Conservation (phyloP, 2,888 invertebrate genomes). For the Smittia aterrima region DNA sequence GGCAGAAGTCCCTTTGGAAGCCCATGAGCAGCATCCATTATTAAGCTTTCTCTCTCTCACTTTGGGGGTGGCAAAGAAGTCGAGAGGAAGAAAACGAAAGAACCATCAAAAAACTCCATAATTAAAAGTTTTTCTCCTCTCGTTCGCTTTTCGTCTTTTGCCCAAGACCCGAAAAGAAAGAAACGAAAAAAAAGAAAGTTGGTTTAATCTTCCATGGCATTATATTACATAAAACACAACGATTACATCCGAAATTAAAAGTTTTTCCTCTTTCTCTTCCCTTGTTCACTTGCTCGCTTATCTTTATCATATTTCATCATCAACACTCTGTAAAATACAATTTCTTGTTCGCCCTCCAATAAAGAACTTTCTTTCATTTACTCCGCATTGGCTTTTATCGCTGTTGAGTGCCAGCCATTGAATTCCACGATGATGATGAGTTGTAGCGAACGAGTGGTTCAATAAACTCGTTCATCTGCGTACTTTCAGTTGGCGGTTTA, state of each 20-base stretch:
- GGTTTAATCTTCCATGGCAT: constrained; percentile 14
- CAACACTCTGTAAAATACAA: not conserved
- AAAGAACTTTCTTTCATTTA: not conserved
- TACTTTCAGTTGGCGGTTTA: not conserved
- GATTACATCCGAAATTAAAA: constrained; percentile 31
- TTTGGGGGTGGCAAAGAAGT: too few species aligned
- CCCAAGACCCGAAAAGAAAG: not conserved
- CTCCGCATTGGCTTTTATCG: not conserved
- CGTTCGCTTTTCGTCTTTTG: not conserved
- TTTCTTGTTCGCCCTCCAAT: not conserved
- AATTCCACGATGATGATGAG: not conserved
- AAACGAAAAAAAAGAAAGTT: not conserved
- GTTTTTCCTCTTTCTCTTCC: not conserved
- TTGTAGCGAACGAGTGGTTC: not conserved
- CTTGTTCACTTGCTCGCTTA: not conserved
- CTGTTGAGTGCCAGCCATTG: not conserved
- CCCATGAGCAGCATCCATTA: not conserved
- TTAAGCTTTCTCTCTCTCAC: not conserved
- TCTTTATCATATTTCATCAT: constrained; percentile 23
- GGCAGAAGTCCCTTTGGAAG: not conserved
- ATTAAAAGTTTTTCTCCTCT: constrained; percentile 9
- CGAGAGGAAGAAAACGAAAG: not conserved
- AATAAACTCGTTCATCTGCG: not conserved
- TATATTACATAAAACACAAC: constrained; percentile 16
- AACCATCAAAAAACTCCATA: constrained; percentile 17